These are phyloP conservation scores for Falco punctatus DNA, from an alignment of 2,113 vertebrate genomes.

Conservation along the genomic window DNA sequence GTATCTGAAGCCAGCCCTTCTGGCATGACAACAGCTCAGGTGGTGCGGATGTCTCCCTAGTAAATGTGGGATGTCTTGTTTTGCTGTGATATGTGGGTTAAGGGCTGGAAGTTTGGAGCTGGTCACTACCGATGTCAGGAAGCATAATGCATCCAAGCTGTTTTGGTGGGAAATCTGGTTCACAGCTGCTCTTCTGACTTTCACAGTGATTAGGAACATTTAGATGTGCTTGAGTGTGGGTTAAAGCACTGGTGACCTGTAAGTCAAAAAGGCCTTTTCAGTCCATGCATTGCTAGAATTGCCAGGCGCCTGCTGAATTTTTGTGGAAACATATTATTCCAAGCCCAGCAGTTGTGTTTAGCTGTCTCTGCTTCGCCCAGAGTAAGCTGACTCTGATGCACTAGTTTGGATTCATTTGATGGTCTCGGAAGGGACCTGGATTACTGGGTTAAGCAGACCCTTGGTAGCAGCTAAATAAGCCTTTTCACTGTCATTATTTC, in stretches of 20 bases:
- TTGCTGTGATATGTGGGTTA: not conserved
- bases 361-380: not conserved
- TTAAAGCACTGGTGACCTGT: not conserved
- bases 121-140: not conserved
- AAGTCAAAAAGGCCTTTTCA: not conserved
- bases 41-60: too few species aligned
- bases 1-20: not conserved
- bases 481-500: fast-evolving
- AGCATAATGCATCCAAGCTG: not conserved
- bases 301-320: not conserved
- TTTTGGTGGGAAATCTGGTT: not conserved
- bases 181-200: not conserved
- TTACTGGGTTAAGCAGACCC: not conserved
- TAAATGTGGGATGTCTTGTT: not conserved
- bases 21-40: not conserved
- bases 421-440: not conserved
- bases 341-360: not conserved
- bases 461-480: not conserved
- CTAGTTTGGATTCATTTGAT: not conserved
- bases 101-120: not conserved
- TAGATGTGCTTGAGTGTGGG: not conserved
- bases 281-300: not conserved
- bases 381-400: not conserved
- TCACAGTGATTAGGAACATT: not conserved
- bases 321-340: not conserved